Evolutionary conservation across 2,113 vertebrate genomes (phyloP), one percentile per base, ranked within the genome.

Genomic region (Hippocampus mohnikei): DNA sequence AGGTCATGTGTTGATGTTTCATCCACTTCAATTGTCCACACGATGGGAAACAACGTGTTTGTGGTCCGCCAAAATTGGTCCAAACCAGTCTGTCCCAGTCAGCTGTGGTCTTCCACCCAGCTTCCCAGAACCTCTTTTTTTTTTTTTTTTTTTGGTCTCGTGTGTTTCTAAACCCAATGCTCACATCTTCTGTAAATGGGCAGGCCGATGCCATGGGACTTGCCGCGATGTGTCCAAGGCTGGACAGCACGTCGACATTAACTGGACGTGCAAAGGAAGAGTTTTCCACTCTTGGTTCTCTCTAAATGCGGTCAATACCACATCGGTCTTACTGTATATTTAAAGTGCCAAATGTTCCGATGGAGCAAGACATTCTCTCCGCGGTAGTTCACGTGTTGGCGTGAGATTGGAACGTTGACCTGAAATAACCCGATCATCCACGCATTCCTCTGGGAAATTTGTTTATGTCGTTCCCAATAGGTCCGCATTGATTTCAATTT

Each of bases 1-100:
- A 83, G 78, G 81, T 83, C 59, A 84, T 88, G 42, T 80, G 81
- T 85, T 89, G 81, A 85, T 72, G 81, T 85, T 85, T 73, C 59
- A 64, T 82, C 80, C 69, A 60, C 82, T 81, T 66, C 50, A 66
- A 3, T 69, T 80, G 20, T 63, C 40, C 72, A 73, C 67, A 50
- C 52, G 48, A 48, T 67, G 71, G 79, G 73, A 50, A 16, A 16
- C 76, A 73, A 73, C 8, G 20, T 71, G 79, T 73, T 83, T 81
- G 75, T 0, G 44, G 80, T 62, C 64, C 3, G 72, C 62, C 4
- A 21, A 66, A 66, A 59, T 80, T 81, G 63, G 56, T 82, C 70
- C 78, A 70, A 77, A 77, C 71, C 70, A 37, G 33, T 37, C 33
- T 74, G 64, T 78, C 66, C 76, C 75, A 66, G 0, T 63, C 58